A percentile compares a stretch with the other conserved stretches of the same genome.
Evolutionary conservation across 1,140 invertebrate species (phyloP).

Genomic region (Frieseomelitta varia): DNA sequence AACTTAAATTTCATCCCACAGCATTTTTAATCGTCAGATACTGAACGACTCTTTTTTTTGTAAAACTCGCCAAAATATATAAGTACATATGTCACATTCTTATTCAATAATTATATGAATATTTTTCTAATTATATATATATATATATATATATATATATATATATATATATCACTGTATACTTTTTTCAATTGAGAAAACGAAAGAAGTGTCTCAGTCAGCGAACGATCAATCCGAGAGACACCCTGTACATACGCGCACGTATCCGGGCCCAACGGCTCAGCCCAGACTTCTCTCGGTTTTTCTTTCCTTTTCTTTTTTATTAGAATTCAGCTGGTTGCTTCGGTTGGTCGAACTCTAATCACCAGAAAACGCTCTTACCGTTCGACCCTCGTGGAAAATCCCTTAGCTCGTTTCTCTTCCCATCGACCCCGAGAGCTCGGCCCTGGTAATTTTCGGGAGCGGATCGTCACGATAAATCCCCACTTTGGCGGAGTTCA

Average conservation of each 20-base stretch:
- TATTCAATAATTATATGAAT: too few relatives aligned
- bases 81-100: too few relatives aligned
- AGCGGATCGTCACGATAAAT: conserved; percentile 37
- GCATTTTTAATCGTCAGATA: too few relatives aligned
- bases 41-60: too few relatives aligned
- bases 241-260: background rate
- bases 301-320: background rate
- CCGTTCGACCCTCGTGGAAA: conserved; percentile 35
- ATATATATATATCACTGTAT: too few relatives aligned
- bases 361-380: conserved; percentile 64
- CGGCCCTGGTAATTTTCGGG: conserved; percentile 40
- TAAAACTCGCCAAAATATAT: too few relatives aligned
- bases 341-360: conserved; percentile 56
- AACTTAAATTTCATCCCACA: too few relatives aligned
- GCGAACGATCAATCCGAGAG: background rate
- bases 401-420: conserved; percentile 41
- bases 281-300: conserved; percentile 2
- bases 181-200: background rate
- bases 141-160: too few relatives aligned
- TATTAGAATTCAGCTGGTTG: conserved; percentile 53
- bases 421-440: conserved; percentile 13
- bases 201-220: background rate
- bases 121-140: too few relatives aligned
- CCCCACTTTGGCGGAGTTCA: conserved; percentile 37
- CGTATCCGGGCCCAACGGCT: background rate